Percentiles rank a stretch among this genome's conserved stretches.
Conservation (phyloP, 2,888 invertebrate genomes). For the Agriopis aurantiaria region DNA sequence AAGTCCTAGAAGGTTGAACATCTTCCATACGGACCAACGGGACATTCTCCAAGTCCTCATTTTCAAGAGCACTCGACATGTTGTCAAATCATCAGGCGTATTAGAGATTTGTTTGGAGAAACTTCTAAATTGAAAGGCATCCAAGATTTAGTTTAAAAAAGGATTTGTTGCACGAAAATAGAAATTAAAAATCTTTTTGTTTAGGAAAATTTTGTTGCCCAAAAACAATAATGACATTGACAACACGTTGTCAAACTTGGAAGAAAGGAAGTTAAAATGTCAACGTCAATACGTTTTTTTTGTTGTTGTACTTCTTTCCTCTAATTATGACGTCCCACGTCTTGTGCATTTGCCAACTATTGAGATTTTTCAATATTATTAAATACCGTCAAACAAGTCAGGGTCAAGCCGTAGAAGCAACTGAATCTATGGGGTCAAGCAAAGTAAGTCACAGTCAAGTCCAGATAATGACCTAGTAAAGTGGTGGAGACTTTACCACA, state of each 20-base stretch:
- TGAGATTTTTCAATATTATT: too few relatives aligned
- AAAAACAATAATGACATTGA: conserved; percentile 14
- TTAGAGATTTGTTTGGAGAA: background rate
- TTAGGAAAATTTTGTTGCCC: conserved; percentile 8
- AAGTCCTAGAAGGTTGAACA: conserved; percentile 67
- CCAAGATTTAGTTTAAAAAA: background rate
- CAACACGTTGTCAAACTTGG: background rate
- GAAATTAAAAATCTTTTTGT: conserved; percentile 14
- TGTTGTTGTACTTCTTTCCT: too few relatives aligned
- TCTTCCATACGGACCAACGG: conserved; percentile 77
- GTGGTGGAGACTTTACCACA: too few relatives aligned
- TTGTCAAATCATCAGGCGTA: conserved; percentile 47
- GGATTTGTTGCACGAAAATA: background rate
- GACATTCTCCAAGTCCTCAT: conserved; percentile 74
- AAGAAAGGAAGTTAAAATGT: too few relatives aligned
- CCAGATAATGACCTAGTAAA: too few relatives aligned
- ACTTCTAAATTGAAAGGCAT: background rate
- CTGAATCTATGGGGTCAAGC: too few relatives aligned
- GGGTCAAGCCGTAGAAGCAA: too few relatives aligned
- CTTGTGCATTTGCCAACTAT: too few relatives aligned
- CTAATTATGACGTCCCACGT: too few relatives aligned
- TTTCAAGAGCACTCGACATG: conserved; percentile 67
- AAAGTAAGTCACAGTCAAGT: too few relatives aligned
- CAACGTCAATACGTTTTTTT: too few relatives aligned
- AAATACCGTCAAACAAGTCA: too few relatives aligned